Percentiles rank a stretch among this genome's conserved stretches.
Conservation (phyloP, 2,113 vertebrate species). For the Cottus gobio region DNA sequence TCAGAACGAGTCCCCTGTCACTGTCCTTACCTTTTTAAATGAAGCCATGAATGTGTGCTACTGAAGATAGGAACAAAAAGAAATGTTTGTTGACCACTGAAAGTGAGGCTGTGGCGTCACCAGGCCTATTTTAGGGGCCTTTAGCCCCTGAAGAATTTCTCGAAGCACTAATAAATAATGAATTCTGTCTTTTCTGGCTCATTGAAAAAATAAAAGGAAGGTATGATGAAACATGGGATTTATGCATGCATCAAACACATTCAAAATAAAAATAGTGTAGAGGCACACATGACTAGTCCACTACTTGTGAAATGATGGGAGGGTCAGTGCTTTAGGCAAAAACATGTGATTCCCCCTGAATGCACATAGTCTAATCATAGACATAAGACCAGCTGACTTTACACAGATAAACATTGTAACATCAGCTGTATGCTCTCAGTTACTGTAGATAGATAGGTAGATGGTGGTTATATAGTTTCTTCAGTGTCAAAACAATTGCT, state of each 20-base stretch:
- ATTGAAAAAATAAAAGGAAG: conserved; percentile 28
- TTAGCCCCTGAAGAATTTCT: conserved; percentile 51
- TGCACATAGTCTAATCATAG: not conserved
- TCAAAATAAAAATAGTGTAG: not conserved
- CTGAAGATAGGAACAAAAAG: conserved; percentile 7
- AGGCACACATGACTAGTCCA: not conserved
- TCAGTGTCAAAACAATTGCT: not conserved
- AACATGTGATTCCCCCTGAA: not conserved
- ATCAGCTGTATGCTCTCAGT: not conserved
- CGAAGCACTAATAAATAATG: conserved; percentile 56
- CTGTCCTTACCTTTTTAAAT: conserved; percentile 41
- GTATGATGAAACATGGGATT: not conserved
- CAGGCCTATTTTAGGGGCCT: conserved; percentile 55
- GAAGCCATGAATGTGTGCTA: conserved; percentile 31
- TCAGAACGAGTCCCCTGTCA: conserved; percentile 1
- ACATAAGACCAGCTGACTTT: not conserved
- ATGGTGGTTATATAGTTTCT: not conserved
- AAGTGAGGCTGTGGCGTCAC: conserved; percentile 32
- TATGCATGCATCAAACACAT: conserved; percentile 5
- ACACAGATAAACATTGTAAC: not conserved
- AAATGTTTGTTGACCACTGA: conserved; percentile 29
- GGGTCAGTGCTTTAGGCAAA: not conserved
- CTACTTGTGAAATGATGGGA: not conserved
- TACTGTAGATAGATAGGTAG: not conserved
- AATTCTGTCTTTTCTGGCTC: conserved; percentile 25